Evolutionary conservation across 2,797 vertebrate species (phyloP), one percentile per base, ranked within the genome.

Genomic region (Eulemur albifrons): DNA sequence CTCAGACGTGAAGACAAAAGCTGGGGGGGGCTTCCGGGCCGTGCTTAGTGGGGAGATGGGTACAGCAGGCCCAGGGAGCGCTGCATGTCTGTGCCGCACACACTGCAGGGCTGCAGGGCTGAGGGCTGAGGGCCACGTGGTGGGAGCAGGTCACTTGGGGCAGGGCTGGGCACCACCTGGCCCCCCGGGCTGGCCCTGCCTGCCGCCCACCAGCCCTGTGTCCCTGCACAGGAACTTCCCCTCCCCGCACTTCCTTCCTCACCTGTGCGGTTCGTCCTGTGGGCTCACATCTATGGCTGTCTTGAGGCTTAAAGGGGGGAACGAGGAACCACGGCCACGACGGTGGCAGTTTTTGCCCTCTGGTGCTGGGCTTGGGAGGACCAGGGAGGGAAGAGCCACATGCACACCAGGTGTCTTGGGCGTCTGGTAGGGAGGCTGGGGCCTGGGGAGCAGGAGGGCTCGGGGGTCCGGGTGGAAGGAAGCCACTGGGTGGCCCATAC

Each of bases 1-100:
- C 96, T 86, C 89, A 65, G 35, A 18, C 50, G 20, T 48, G 40
- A 75, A 84, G 93, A 95, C 77, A 96, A 96, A 38, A 97, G 88
- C 35, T 61, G 63, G 83, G 77, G 82, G 23, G 0, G 80, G 67
- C 83, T 72, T 52, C 52, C 14, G 21, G 96, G 83, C 38, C 7
- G 27, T 32, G 54, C 30, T 73, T 65, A 30, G 7, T 45, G 84
- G 77, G 50, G 23, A 35, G 4, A 23, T 5, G 18, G 63, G 4
- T 13, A 0, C 2, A 65, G 82, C 1, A 1, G 25, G 11, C 38
- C 14, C n/a, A 15, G 63, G 27, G 40, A 14, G 4, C 1, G 2
- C 35, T 0, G 2, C 0, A 4, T n/a, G 61, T 54, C 52, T 20
- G 0, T 1, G 15, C 4, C 2, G 14, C 3, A 0, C 0, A 0